phyloP scores from a whole-genome alignment of 2,888 invertebrate genomes.

The Oscheius sp. region DNA sequence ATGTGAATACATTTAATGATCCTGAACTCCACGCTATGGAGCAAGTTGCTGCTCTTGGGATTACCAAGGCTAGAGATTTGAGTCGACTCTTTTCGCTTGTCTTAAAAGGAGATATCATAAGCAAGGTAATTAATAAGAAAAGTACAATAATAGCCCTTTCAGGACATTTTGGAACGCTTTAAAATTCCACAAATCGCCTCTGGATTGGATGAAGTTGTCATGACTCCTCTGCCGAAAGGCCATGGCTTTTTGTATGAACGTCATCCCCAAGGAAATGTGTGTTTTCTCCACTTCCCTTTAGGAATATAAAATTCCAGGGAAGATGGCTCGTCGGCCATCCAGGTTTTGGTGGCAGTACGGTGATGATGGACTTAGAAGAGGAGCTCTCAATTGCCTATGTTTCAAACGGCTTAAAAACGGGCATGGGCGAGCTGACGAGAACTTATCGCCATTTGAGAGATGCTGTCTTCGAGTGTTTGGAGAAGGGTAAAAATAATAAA shows the following conservation, averaged over 20 bases:
- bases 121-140: slow-evolving; percentile 28
- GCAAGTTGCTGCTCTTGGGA: slow-evolving; percentile 62
- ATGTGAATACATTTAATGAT: slow-evolving; percentile 66
- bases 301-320: slow-evolving; percentile 41
- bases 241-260: slow-evolving; percentile 68
- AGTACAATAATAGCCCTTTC: not conserved
- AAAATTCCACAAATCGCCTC: slow-evolving; percentile 55
- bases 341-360: slow-evolving; percentile 65
- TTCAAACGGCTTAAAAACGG: slow-evolving; percentile 67
- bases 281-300: not conserved
- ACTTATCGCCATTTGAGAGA: slow-evolving; percentile 63
- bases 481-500: slow-evolving; percentile 39
- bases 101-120: slow-evolving; percentile 62
- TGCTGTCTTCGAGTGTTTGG: slow-evolving; percentile 62
- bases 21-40: slow-evolving; percentile 65
- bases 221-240: slow-evolving; percentile 63
- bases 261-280: slow-evolving; percentile 61
- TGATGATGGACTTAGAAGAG: slow-evolving; percentile 69
- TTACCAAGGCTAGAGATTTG: slow-evolving; percentile 65
- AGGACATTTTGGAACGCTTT: slow-evolving; percentile 56
- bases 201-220: slow-evolving; percentile 58
- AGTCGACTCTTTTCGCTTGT: slow-evolving; percentile 63
- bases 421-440: slow-evolving; percentile 67
- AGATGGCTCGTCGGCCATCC: slow-evolving; percentile 66
- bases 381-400: slow-evolving; percentile 67